These are phyloP conservation scores for Reticulitermes lucifugus DNA, from an alignment of 2,888 invertebrate genomes.

Conservation along the genomic window DNA sequence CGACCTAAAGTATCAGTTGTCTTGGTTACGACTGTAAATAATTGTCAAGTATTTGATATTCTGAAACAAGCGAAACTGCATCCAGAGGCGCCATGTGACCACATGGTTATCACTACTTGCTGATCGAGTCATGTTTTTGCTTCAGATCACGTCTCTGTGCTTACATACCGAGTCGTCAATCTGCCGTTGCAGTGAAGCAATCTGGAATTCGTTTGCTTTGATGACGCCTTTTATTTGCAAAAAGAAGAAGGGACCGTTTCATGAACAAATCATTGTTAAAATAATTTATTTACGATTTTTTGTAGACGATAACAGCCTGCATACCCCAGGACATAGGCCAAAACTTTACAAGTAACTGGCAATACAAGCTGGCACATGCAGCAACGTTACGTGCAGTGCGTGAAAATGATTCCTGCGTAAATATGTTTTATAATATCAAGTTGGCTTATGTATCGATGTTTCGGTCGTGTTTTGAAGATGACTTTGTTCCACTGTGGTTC, in stretches of 20 bases:
- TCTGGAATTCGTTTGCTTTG: slow-evolving; percentile 8
- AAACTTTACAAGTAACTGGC: not conserved
- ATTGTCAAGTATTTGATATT: not conserved
- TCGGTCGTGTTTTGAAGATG: no score
- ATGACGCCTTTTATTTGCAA: not conserved
- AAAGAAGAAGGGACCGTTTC: not conserved
- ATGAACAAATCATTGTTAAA: not conserved
- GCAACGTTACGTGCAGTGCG: no score
- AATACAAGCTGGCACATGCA: not conserved
- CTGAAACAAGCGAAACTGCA: not conserved
- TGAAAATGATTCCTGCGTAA: no score
- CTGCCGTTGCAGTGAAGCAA: not conserved
- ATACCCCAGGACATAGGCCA: not conserved
- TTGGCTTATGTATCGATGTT: no score
- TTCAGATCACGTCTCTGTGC: not conserved
- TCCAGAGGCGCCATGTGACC: not conserved
- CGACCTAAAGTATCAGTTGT: not conserved
- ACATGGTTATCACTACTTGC: not conserved
- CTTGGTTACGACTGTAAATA: not conserved
- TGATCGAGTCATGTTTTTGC: not conserved
- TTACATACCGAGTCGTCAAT: slow-evolving; percentile 10
- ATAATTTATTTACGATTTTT: not conserved
- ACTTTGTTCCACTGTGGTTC: no score
- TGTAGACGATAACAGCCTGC: no score
- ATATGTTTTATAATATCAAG: no score